phyloP scores from a whole-genome alignment of 2,888 invertebrate species.

The Metallyticus violacea region DNA sequence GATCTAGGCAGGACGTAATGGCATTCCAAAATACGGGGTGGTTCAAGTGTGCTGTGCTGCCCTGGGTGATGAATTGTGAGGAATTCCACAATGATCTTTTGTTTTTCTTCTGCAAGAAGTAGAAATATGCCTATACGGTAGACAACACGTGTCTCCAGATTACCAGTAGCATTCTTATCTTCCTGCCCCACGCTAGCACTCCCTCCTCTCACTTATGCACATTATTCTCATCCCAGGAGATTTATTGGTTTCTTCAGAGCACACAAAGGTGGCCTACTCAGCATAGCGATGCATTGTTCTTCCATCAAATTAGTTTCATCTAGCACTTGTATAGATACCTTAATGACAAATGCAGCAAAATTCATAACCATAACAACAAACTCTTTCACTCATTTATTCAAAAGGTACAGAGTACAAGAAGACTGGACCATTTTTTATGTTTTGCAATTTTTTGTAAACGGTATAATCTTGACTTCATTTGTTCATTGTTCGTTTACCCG shows the following conservation, averaged over 20 bases:
- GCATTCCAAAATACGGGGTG: constrained; percentile 4
- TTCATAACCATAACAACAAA: too few relatives aligned
- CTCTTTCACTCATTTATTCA: too few relatives aligned
- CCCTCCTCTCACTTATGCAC: not conserved
- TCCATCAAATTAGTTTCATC: not conserved
- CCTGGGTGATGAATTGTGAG: not conserved
- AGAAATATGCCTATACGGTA: not conserved
- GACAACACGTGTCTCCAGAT: not conserved
- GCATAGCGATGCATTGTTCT: not conserved
- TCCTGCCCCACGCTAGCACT: too few relatives aligned
- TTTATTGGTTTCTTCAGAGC: not conserved
- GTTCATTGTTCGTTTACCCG: too few relatives aligned
- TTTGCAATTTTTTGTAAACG: too few relatives aligned
- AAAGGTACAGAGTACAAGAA: too few relatives aligned
- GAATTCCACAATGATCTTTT: not conserved
- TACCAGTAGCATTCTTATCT: not conserved
- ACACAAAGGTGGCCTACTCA: not conserved
- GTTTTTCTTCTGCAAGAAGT: not conserved
- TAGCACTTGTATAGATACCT: too few relatives aligned
- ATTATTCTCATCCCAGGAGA: not conserved
- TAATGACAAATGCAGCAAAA: too few relatives aligned
- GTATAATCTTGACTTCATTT: too few relatives aligned
- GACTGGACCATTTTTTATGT: too few relatives aligned
- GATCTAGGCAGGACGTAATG: not conserved
- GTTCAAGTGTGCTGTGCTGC: not conserved